Percentiles rank a stretch among this genome's conserved stretches.
Conservation (phyloP, 2,888 invertebrate species). For the Melinopterus prodromus region DNA sequence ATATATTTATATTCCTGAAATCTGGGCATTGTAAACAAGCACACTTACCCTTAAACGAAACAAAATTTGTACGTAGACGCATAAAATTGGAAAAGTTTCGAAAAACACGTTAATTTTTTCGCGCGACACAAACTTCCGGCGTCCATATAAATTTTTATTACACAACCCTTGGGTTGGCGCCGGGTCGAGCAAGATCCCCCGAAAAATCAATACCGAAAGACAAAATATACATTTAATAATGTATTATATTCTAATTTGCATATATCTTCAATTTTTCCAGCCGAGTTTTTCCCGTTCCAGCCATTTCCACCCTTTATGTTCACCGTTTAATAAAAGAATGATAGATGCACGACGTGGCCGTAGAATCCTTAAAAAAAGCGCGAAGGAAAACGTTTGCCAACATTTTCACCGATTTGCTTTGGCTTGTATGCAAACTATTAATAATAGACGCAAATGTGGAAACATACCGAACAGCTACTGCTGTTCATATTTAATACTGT, state of each 20-base stretch:
- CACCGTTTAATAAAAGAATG: slow-evolving; percentile 30
- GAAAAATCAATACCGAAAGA: slow-evolving; percentile 22
- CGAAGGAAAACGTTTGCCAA: neutral
- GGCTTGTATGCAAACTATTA: neutral
- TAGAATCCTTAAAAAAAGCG: neutral
- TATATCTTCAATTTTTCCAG: slow-evolving; percentile 23
- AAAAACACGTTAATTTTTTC: neutral
- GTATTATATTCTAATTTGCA: slow-evolving; percentile 31
- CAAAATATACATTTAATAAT: slow-evolving; percentile 29
- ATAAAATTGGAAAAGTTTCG: neutral
- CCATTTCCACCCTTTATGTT: slow-evolving; percentile 21
- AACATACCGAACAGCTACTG: neutral
- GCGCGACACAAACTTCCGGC: neutral
- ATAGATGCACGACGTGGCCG: slow-evolving; percentile 21
- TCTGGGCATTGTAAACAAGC: neutral
- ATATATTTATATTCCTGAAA: neutral
- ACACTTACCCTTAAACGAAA: neutral
- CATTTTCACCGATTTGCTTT: too few species aligned
- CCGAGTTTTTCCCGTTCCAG: slow-evolving; percentile 18
- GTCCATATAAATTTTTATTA: slow-evolving; percentile 4
- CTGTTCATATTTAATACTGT: neutral
- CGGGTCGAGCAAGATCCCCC: neutral
- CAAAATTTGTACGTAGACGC: neutral
- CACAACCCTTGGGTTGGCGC: neutral
- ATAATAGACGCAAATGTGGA: neutral